Conservation (phyloP, 2,113 vertebrate species). For the Melanocharis versteri region DNA sequence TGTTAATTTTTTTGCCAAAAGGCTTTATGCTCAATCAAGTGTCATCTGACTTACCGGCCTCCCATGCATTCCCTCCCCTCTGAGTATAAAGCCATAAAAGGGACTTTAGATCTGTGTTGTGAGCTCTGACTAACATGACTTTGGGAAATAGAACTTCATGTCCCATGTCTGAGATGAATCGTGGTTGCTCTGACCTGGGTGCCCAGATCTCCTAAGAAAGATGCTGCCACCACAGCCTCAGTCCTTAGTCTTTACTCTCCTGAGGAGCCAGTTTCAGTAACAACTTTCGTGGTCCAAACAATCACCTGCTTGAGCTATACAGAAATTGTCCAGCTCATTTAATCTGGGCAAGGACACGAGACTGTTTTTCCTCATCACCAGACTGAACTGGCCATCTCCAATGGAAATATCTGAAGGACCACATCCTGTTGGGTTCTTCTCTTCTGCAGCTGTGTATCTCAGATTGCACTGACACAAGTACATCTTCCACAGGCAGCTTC, state of each 20-base stretch:
- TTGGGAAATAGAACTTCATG: neutral
- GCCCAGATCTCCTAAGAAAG: neutral
- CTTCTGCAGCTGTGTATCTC: neutral
- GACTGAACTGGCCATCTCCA: neutral
- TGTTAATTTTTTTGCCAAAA: neutral
- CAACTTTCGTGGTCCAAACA: neutral
- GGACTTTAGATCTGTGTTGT: neutral
- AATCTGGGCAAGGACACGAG: neutral
- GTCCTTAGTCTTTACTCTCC: neutral
- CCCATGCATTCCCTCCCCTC: neutral
- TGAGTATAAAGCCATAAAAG: neutral
- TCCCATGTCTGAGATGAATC: rapidly evolving
- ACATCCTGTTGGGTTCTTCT: neutral
- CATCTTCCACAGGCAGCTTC: neutral
- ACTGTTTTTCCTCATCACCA: neutral
- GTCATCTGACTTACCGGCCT: neutral
- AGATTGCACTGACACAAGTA: neutral
- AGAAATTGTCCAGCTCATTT: neutral
- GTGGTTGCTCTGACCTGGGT: neutral
- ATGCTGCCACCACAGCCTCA: neutral
- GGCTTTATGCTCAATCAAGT: neutral
- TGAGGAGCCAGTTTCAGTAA: neutral
- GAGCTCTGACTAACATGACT: neutral
- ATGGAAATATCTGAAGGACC: neutral
- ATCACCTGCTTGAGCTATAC: neutral